Base-by-base conservation (phyloP, 2,888 invertebrate species). In the Eupithecia subfuscata region DNA sequence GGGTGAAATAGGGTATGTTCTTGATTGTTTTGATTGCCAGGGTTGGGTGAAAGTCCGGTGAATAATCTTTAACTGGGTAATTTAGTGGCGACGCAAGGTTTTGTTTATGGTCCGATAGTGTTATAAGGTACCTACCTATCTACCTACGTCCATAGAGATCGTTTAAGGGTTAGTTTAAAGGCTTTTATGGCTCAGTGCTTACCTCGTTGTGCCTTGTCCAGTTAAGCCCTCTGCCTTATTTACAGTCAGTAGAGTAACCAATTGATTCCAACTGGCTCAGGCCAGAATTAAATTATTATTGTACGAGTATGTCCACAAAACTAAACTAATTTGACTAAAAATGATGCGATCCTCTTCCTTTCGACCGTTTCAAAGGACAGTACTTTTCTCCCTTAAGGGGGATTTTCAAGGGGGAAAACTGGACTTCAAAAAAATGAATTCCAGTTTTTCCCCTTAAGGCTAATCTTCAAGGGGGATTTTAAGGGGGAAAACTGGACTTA, bases 41-140 rank as follows among this genome's bases (percentile, higher is more conserved):
- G 22, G 64, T 45, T 78, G 70, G 79, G 78, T 76, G 78, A 78
- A 79, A 82, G 77, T 79, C 70, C 75, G 75, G 74, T 78, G 78
- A 80, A 79, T 80, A 77, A 77, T 82, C 76, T 79, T 75, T 78
- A 80, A 78, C 75, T 70, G 69, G 65, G 64, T 78, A 79, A 82
- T 82, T 80, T 80, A 82, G 77, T 75, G 18, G 72, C 75, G 72
- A 77, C 74, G 73, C 77, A 16, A 78, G 81, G 71, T 74, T 81
- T 79, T 77, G 74, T 77, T 72, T 78, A 77, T 71, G 60, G 76
- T 60, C 60, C 56, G 72, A 70, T 70, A 74, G 71, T 70, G 25
- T 73, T 71, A 65, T 63, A 18, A 40, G 56, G 52, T 69, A 22
- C 25, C 45, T 72, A 7, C 22, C n/a, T 9, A 52, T 18, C 52